Conservation (phyloP, 2,888 invertebrate genomes). For the Archaeoteleia sp. region DNA sequence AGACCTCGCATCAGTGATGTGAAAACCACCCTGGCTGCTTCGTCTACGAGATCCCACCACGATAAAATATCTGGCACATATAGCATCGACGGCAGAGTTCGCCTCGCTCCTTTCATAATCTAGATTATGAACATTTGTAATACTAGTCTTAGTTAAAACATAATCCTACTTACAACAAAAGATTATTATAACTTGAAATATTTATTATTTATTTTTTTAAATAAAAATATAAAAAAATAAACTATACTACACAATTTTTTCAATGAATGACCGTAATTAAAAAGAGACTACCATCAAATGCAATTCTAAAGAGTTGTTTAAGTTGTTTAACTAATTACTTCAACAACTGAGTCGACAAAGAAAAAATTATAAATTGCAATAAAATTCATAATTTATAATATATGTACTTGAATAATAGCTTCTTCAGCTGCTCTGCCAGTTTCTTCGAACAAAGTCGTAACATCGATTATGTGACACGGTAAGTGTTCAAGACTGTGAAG, state of each 20-base stretch:
- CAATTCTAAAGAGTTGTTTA: too few relatives aligned
- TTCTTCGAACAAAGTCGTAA: slow-evolving; percentile 80
- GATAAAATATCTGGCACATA: slow-evolving; percentile 70
- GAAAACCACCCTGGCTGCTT: slow-evolving; percentile 69
- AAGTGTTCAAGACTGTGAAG: slow-evolving; percentile 85
- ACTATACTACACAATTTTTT: too few relatives aligned
- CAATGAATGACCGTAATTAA: too few relatives aligned
- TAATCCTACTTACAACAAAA: neutral
- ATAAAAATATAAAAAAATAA: too few relatives aligned
- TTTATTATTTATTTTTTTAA: too few relatives aligned
- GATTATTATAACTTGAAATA: too few relatives aligned
- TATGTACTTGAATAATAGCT: slow-evolving; percentile 85
- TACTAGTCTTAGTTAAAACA: too few relatives aligned
- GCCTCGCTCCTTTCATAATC: slow-evolving; percentile 86
- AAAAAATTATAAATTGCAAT: slow-evolving; percentile 1
- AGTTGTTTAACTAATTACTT: slow-evolving; percentile 11
- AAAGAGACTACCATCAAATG: too few relatives aligned
- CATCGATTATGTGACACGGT: slow-evolving; percentile 82
- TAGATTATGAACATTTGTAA: too few relatives aligned
- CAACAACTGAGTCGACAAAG: neutral
- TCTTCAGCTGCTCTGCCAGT: slow-evolving; percentile 85
- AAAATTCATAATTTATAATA: neutral
- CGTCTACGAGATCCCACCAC: slow-evolving; percentile 72
- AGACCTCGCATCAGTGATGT: slow-evolving; percentile 66
- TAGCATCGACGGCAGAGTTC: slow-evolving; percentile 78